Percentiles rank a stretch among this genome's conserved stretches.
Evolutionary conservation across 2,797 vertebrate species (phyloP).

Genomic region (Etheostoma nigrum): DNA sequence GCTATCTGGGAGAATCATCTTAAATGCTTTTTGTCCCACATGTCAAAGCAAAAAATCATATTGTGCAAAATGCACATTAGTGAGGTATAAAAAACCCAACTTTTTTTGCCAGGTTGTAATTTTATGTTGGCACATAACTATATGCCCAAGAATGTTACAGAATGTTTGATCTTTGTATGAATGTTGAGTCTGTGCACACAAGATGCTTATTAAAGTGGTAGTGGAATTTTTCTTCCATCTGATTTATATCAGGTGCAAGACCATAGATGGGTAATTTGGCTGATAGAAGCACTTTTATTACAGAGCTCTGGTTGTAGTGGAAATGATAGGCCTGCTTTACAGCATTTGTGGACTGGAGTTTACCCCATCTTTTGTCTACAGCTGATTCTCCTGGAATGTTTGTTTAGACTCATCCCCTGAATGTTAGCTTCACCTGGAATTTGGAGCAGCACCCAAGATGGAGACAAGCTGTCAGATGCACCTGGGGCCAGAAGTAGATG

Average conservation of each 20-base stretch:
- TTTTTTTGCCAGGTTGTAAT: constrained; percentile 72
- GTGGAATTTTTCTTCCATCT: constrained; percentile 83
- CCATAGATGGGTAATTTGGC: constrained; percentile 79
- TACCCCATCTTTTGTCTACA: constrained; percentile 67
- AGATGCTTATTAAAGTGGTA: constrained; percentile 82
- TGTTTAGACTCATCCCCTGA: constrained; percentile 70
- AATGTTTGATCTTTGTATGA: constrained; percentile 81
- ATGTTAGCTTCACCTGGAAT: constrained; percentile 67
- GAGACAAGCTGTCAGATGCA: constrained; percentile 51
- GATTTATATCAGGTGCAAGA: constrained; percentile 86
- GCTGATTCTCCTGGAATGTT: constrained; percentile 76
- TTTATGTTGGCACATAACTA: constrained; percentile 69
- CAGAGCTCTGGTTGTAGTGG: constrained; percentile 69
- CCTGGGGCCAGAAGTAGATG: constrained; percentile 30
- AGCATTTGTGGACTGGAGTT: constrained; percentile 72
- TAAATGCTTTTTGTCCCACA: constrained; percentile 61
- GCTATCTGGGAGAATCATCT: constrained; percentile 67
- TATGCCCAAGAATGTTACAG: constrained; percentile 74
- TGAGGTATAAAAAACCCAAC: constrained; percentile 6
- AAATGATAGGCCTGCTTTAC: constrained; percentile 80
- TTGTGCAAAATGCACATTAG: constrained; percentile 51
- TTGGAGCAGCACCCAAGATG: constrained; percentile 30
- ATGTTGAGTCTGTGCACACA: constrained; percentile 55
- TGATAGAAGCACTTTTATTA: constrained; percentile 81
- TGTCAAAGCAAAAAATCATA: constrained; percentile 64